Base-by-base conservation (phyloP, 2,797 vertebrate species). In the Diplodus puntazzo region DNA sequence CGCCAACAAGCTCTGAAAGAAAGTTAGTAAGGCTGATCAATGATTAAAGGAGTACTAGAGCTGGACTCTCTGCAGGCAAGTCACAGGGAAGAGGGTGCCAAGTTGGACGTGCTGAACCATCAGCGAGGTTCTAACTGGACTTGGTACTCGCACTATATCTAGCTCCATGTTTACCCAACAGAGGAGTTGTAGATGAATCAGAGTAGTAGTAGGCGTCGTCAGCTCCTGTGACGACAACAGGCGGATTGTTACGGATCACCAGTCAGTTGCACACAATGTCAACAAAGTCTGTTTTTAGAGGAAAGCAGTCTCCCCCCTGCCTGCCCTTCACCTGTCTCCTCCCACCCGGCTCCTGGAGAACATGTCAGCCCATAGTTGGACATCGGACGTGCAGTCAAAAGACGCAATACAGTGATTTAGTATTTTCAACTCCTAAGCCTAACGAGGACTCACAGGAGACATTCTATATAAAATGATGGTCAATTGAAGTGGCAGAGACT, bases 231-330 rank as follows among this genome's bases (percentile, higher is more conserved):
- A 89, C 72, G 73, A 78, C 54, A 74, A 78, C 71, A 80, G 59
- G 54, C 63, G 45, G 34, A 7, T 42, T 1, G 77, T 69, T 13
- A 74, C 50, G 73, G 86, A 86, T 88, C 80, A 90, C 13, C 54
- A 53, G 30, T 66, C 64, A 48, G 58, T 25, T 7, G 73, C 48
- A 48, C 42, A 53, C 1, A 83, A 13, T 75, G 78, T 87, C 86
- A 92, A 90, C 84, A 90, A 50, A 77, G 74, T 50, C 12, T 79
- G 78, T 75, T 65, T 76, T 77, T 1, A 34, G 55, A 83, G 16
- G 55, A 46, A 25, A 72, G 57, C 64, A 8, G 14, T 67, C 65
- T 52, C 61, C 69, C 65, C 57, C 53, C 9, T 17, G 53, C 54
- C 53, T 73, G 79, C 30, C 86, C 88, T 89, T 90, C 75, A 88